Base-by-base conservation (phyloP, 2,797 vertebrate genomes). In the Clamator glandarius region DNA sequence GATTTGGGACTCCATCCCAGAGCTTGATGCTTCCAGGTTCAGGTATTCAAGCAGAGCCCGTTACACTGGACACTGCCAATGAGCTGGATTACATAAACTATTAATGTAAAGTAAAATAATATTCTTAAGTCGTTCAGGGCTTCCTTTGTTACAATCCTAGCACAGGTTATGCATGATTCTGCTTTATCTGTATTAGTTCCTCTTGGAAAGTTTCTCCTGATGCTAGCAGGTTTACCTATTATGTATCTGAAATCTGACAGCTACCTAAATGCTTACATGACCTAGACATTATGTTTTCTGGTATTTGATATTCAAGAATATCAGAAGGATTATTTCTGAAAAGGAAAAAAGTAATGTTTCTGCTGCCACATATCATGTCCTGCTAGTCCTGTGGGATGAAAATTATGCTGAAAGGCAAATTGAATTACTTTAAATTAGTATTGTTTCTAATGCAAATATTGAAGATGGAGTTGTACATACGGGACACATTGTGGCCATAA, bases 11-110 rank as follows among this genome's bases (percentile, higher is more conserved):
- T 90, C 78, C 85, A 76, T 94, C 93, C 84, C 97, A 92, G 84
- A 96, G 93, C 92, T 83, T 93, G 95, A 96, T 89, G 95, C 96
- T 97, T 94, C 88, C 92, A 96, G 74, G 90, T 95, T 97, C 96
- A 94, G 93, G 95, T 92, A 69, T 87, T 94, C 76, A 95, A 96
- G 59, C 95, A 93, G 84, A 94, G 93, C 81, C 52, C 39, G 39
- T 67, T 55, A 77, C 12, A 3, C 0, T 46, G 62, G 17, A 59
- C 11, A 28, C 6, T 64, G 73, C 17, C 68, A 76, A 41, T 23
- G 39, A 76, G n/a, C 62, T 84, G 70, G 36, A 86, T 13, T n/a
- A 61, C 2, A 15, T n/a, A 87, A 54, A 17, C n/a, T 41, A 75
- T 42, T 55, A 55, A 17, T 11, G 28, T 16, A 61, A 85, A 85